Evolutionary conservation across 1,140 invertebrate species (phyloP).

Genomic region (Samia ricini): DNA sequence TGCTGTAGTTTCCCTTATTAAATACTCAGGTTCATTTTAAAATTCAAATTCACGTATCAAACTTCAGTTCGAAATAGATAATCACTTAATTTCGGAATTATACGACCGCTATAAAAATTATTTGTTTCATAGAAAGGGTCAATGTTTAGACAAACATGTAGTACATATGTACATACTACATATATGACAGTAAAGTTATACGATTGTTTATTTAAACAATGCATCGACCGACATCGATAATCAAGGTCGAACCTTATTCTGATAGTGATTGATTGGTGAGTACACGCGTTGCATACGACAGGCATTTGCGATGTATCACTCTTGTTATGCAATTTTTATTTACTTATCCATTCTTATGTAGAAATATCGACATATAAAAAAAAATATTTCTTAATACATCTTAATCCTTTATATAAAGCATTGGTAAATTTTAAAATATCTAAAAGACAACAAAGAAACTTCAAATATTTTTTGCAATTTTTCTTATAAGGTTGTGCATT

Average conservation of each 20-base stretch:
- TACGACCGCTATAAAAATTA: too few relatives aligned
- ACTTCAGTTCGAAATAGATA: too few relatives aligned
- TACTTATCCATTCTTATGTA: background rate
- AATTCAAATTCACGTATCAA: too few relatives aligned
- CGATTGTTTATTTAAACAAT: conserved; percentile 33
- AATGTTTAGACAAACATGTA: background rate
- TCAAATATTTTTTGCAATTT: too few relatives aligned
- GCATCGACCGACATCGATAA: conserved; percentile 26
- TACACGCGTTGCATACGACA: conserved; percentile 32
- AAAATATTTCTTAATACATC: background rate
- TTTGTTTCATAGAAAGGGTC: too few relatives aligned
- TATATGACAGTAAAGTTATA: background rate
- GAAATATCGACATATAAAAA: background rate
- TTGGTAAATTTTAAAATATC: too few relatives aligned
- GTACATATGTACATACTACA: background rate
- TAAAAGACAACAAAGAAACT: too few relatives aligned
- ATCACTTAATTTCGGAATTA: too few relatives aligned
- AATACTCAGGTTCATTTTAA: too few relatives aligned
- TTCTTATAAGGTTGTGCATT: too few relatives aligned
- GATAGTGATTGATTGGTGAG: conserved; percentile 27
- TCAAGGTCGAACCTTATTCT: conserved; percentile 37
- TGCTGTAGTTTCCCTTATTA: too few relatives aligned
- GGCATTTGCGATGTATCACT: conserved; percentile 28
- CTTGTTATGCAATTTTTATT: background rate
- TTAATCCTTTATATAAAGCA: too few relatives aligned